Evolutionary conservation across 2,888 invertebrate species (phyloP).

Genomic region (Scaeva pyrastri): DNA sequence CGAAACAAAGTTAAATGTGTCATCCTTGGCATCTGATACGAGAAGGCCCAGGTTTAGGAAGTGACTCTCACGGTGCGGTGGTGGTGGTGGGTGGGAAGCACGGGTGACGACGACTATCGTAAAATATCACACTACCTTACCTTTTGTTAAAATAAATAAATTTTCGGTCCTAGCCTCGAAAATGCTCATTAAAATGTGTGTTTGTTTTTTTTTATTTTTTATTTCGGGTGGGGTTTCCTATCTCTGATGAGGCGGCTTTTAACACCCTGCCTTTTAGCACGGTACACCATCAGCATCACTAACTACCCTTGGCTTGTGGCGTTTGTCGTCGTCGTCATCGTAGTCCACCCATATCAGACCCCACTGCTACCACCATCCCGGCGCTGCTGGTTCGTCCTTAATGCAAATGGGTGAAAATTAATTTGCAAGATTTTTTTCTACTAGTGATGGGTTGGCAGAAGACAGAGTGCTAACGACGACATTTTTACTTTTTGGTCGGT

Average conservation of each 20-base stretch:
- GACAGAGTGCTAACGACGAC: constrained; percentile 72
- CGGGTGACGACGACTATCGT: constrained; percentile 38
- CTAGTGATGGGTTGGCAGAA: not conserved
- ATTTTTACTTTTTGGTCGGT: constrained; percentile 63
- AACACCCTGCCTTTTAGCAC: constrained; percentile 14
- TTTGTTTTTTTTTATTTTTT: constrained; percentile 51
- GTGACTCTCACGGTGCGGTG: not conserved
- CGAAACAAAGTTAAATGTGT: constrained; percentile 48
- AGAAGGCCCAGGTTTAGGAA: constrained; percentile 13
- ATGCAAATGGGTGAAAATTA: constrained; percentile 75
- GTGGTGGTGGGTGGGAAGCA: no score
- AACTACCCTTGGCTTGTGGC: constrained; percentile 37
- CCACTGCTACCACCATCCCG: not conserved
- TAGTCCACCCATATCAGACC: not conserved
- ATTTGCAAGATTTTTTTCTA: constrained; percentile 60
- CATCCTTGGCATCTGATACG: constrained; percentile 34
- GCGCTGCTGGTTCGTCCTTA: constrained; percentile 34
- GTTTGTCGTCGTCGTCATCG: not conserved
- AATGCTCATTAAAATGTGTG: constrained; percentile 72
- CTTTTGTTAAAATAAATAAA: constrained; percentile 69
- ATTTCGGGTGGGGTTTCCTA: constrained; percentile 44
- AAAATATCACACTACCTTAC: constrained; percentile 70
- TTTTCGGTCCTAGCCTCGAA: constrained; percentile 58
- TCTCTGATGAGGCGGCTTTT: constrained; percentile 14
- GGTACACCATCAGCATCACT: constrained; percentile 65